A percentile compares a stretch with the other conserved stretches of the same genome.
These are phyloP conservation scores for Chionomys nivalis DNA, from an alignment of 2,113 vertebrate species.

Conservation along the genomic window DNA sequence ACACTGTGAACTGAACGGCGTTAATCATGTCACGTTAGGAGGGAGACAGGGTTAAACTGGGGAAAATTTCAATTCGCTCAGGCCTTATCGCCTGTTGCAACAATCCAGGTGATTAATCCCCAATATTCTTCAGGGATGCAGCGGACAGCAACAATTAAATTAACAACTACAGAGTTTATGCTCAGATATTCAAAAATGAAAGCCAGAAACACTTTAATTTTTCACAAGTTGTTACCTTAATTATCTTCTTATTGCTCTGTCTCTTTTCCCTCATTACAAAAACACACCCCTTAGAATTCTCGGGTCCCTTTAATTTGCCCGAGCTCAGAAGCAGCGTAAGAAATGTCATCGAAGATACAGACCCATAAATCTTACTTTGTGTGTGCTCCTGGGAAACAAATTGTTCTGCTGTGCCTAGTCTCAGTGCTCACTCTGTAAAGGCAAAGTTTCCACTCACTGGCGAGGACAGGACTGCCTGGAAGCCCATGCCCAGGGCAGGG, in stretches of 20 bases:
- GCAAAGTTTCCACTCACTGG: slow-evolving; percentile 72
- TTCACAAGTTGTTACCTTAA: slow-evolving; percentile 94
- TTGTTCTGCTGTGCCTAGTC: slow-evolving; percentile 79
- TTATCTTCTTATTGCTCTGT: slow-evolving; percentile 91
- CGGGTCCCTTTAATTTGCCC: slow-evolving; percentile 87
- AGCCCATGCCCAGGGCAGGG: not conserved
- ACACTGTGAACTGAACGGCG: slow-evolving; percentile 91
- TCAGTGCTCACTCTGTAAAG: slow-evolving; percentile 61
- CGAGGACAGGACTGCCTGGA: slow-evolving; percentile 50
- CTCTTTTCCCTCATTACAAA: slow-evolving; percentile 89
- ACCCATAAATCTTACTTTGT: slow-evolving; percentile 89
- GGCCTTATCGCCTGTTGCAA: slow-evolving; percentile 92
- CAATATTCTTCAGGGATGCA: slow-evolving; percentile 92
- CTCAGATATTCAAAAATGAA: slow-evolving; percentile 92
- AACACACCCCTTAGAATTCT: slow-evolving; percentile 87
- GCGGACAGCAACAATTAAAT: slow-evolving; percentile 92
- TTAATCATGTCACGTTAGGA: slow-evolving; percentile 93
- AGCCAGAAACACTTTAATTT: slow-evolving; percentile 92
- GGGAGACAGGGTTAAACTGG: slow-evolving; percentile 91
- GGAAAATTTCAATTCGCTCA: slow-evolving; percentile 92
- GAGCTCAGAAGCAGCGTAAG: slow-evolving; percentile 84
- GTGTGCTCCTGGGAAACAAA: slow-evolving; percentile 84
- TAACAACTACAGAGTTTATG: slow-evolving; percentile 94
- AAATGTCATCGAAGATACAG: slow-evolving; percentile 83
- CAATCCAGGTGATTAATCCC: slow-evolving; percentile 94